Base-by-base conservation (phyloP, 2,797 vertebrate species). In the Periparus ater region DNA sequence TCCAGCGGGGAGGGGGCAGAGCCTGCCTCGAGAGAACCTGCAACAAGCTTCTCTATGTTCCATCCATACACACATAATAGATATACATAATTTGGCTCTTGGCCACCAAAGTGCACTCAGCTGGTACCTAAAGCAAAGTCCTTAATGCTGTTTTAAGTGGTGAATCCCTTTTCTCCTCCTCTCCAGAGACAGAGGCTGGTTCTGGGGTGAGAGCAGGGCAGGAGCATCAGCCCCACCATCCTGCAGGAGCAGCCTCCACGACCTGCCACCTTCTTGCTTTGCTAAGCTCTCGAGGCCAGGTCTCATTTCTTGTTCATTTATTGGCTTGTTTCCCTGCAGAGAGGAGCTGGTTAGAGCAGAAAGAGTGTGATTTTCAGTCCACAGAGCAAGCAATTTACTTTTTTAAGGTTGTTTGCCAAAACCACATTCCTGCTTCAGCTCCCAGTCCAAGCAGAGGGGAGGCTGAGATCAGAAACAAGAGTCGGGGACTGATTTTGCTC, bases 311-410 rank as follows among this genome's bases (percentile, higher is more conserved):
- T 65, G 42, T 30, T 89, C 89, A 79, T 91, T 78, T 90, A 51
- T 78, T 10, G 0, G 53, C 57, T 84, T 80, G 51, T 90, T 90
- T 96, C 72, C 85, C 89, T 88, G 88, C 85, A 81, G 73, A 90
- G 93, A 70, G 72, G 72, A 88, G 68, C 48, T 2, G 30, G 60
- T 74, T 94, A 66, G 80, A 87, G 71, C 85, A 60, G 72, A 81
- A 94, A 61, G 63, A 89, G 85, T 85, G 85, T 65, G 88, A 76
- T 95, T 97, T 93, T 92, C 38, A 66, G 85, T 94, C 91, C 75
- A 18, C 62, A 65, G 92, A 96, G 71, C 81, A 81, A 51, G 74
- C 71, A 75, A 88, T 91, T 93, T 87, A 77, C 90, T 95, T 92
- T 40, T 91, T 63, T 45, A 48, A 91, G 89, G 44, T 67, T 77